Evolutionary conservation across 2,113 vertebrate genomes (phyloP).

Genomic region (Haemorhous mexicanus): DNA sequence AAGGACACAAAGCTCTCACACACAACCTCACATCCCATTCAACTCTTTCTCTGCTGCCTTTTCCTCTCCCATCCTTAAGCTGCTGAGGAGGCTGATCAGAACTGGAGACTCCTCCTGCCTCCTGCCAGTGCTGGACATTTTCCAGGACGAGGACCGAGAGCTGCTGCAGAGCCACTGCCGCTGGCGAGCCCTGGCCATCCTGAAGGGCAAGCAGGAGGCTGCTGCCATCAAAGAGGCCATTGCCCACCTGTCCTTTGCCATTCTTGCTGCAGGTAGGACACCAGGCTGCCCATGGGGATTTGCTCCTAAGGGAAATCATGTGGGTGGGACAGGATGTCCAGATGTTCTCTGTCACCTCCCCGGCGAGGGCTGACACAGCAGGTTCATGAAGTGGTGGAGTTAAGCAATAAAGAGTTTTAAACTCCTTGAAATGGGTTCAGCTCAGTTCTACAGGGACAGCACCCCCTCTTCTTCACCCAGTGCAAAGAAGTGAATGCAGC

Average conservation of each 20-base stretch:
- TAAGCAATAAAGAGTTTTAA: neutral
- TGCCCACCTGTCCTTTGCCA: slow-evolving; percentile 88
- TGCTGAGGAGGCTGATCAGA: slow-evolving; percentile 86
- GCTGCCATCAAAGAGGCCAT: slow-evolving; percentile 82
- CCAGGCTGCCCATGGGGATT: neutral
- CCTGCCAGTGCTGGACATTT: slow-evolving; percentile 79
- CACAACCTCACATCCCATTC: neutral
- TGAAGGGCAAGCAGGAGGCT: slow-evolving; percentile 65
- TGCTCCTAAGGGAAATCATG: neutral
- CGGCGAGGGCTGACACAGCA: neutral
- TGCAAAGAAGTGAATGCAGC: neutral
- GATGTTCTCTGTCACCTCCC: neutral
- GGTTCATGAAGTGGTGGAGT: neutral
- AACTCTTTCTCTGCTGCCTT: neutral
- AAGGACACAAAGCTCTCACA: neutral
- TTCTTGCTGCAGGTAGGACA: slow-evolving; percentile 84
- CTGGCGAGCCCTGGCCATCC: slow-evolving; percentile 76
- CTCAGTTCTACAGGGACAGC: neutral
- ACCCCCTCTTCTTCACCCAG: neutral
- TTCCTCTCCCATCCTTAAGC: slow-evolving; percentile 57
- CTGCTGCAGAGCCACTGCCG: slow-evolving; percentile 83
- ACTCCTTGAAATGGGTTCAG: neutral
- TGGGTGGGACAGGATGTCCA: neutral
- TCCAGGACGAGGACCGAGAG: slow-evolving; percentile 74
- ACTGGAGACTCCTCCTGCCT: slow-evolving; percentile 86